Evolutionary conservation across 2,113 vertebrate species (phyloP), one percentile per base, ranked within the genome.

Genomic region (Varanus komodoensis): DNA sequence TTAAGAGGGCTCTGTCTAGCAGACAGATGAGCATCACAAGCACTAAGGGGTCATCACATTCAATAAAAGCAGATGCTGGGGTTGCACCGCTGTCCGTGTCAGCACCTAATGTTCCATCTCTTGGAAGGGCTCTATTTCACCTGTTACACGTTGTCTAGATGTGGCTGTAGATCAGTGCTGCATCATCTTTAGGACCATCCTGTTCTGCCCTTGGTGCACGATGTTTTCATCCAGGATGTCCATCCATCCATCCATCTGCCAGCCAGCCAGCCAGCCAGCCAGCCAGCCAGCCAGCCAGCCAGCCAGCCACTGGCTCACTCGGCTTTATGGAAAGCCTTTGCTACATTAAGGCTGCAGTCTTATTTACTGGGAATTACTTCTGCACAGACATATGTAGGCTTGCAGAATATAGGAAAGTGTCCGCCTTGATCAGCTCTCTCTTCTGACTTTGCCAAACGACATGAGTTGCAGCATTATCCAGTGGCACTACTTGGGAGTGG

Each of bases 391-490:
- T 64, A 64, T 61, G 17, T 2, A 61, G 14, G 57, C 17, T 61
- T 61, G 57, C 57, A 61, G 38, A 44, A 44, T 44, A 44, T 3
- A 44, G 38, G 38, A 44, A 44, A 44, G 48, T 19, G 3, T 48
- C n/a, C n/a, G 2, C 71, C 6, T 34, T 14, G 38, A 32, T 21
- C 1, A 0, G 8, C 29, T 77, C 54, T 29, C 38, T 82, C 38
- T 64, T 50, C 50, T 0, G 0, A 48, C 0, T 0, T 0, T 9
- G 73, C 17, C 0, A 23, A 2, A 52, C 6, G 2, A 11, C 54
- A 54, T 4, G n/a, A 32, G 0, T 7, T 69, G 17, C 34, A 82
- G 29, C 8, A 8, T 23, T 4, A 12, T 1, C 5, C 9, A 23
- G 5, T 64, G 50, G 67, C 25, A 17, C 48, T 29, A 68, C 32